Evolutionary conservation across 1,140 invertebrate genomes (phyloP).

Genomic region (Lepidurus packardi): DNA sequence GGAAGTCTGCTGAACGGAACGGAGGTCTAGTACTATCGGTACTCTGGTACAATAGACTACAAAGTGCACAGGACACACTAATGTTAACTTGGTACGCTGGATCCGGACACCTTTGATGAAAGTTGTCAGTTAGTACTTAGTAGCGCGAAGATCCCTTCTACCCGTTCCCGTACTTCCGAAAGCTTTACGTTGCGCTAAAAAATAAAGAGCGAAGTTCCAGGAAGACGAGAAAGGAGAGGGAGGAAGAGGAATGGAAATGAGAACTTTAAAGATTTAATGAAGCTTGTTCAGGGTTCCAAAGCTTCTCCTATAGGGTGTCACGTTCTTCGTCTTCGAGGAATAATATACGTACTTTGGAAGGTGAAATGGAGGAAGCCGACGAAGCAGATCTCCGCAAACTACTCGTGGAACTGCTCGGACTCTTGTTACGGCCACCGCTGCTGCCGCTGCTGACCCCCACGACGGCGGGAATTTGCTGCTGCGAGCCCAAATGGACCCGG

Average conservation of each 20-base stretch:
- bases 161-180: too few relatives aligned
- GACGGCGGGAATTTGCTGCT: neutral
- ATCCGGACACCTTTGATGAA: neutral
- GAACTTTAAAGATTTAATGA: neutral
- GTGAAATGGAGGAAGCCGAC: conserved; percentile 31
- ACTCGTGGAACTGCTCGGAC: conserved; percentile 26
- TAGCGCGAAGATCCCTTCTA: too few relatives aligned
- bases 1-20: neutral
- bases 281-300: neutral
- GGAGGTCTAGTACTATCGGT: too few relatives aligned
- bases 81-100: neutral
- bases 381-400: conserved; percentile 30
- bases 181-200: too few relatives aligned
- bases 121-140: too few relatives aligned
- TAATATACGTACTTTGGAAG: conserved; percentile 18
- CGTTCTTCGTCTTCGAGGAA: neutral
- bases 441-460: neutral
- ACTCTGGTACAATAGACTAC: neutral
- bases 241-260: too few relatives aligned
- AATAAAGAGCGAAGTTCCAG: too few relatives aligned
- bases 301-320: neutral
- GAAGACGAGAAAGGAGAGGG: too few relatives aligned
- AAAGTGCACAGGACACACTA: neutral
- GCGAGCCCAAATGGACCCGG: conserved; percentile 22
- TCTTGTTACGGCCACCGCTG: conserved; percentile 18